Conservation (phyloP, 2,113 vertebrate genomes). For the Neoarius graeffei region DNA sequence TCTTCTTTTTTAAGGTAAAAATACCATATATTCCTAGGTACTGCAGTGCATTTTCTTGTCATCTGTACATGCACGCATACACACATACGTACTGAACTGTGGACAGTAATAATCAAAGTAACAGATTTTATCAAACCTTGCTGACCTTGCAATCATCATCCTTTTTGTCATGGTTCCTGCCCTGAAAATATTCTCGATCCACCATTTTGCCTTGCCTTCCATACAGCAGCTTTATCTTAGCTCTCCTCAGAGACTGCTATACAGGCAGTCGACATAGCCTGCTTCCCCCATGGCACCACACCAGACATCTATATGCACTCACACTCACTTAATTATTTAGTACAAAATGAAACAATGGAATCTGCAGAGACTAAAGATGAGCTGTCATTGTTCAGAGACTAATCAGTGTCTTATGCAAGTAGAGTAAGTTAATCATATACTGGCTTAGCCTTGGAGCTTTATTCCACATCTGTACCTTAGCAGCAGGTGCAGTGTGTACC, state of each 20-base stretch:
- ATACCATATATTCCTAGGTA: background rate
- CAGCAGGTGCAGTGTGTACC: slow-evolving; percentile 24
- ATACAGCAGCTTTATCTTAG: background rate
- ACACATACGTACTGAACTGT: slow-evolving; percentile 6
- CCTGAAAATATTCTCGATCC: background rate
- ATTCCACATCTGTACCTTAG: slow-evolving; percentile 12
- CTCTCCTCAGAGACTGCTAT: slow-evolving; percentile 24
- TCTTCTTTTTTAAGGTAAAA: background rate
- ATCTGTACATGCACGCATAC: background rate
- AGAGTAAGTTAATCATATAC: slow-evolving; percentile 25
- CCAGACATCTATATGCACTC: slow-evolving; percentile 47
- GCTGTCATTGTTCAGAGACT: slow-evolving; percentile 18
- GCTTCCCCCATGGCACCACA: slow-evolving; percentile 11
- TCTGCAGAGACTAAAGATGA: slow-evolving; percentile 25
- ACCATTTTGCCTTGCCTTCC: background rate
- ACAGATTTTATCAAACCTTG: slow-evolving; percentile 2
- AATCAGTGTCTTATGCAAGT: slow-evolving; percentile 12
- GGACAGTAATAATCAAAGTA: background rate
- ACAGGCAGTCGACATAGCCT: background rate
- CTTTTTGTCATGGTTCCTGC: background rate
- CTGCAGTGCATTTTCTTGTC: background rate
- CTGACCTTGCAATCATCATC: background rate
- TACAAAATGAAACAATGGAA: slow-evolving; percentile 32
- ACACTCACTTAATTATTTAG: slow-evolving; percentile 45
- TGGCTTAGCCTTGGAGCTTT: slow-evolving; percentile 20